phyloP scores from a whole-genome alignment of 2,888 invertebrate species.

The Sipha maydis region DNA sequence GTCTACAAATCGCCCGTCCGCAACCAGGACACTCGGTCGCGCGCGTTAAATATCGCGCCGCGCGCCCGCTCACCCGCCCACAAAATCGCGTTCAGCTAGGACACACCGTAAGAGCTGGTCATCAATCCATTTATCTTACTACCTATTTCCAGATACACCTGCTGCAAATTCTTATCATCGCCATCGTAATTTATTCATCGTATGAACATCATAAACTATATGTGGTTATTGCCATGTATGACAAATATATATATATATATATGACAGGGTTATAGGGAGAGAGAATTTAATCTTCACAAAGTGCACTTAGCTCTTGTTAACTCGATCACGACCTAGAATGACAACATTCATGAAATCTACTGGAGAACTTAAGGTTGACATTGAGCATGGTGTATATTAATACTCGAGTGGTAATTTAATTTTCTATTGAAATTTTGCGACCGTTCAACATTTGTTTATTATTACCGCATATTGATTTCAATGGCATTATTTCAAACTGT shows the following conservation, averaged over 20 bases:
- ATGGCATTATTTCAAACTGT: neutral
- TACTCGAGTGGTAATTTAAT: conserved; percentile 8
- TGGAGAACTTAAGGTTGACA: conserved; percentile 2
- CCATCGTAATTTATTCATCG: neutral
- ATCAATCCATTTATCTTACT: too few relatives aligned
- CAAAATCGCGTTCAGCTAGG: too few relatives aligned
- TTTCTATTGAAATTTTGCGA: conserved; percentile 1
- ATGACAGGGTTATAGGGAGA: neutral
- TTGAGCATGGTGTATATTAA: neutral
- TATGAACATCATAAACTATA: neutral
- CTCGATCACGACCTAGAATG: neutral
- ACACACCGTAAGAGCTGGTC: too few relatives aligned
- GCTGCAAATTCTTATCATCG: neutral
- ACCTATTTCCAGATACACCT: neutral
- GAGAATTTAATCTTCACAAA: conserved; percentile 15
- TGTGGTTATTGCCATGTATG: neutral
- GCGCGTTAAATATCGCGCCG: too few relatives aligned
- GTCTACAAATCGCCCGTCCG: too few relatives aligned
- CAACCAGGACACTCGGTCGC: too few relatives aligned
- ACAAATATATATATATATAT: conserved; percentile 23
- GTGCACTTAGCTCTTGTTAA: conserved; percentile 18
- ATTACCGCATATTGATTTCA: neutral
- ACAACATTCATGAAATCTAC: neutral
- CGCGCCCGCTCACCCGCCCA: too few relatives aligned
- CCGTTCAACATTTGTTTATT: neutral